These are phyloP conservation scores for Drosophila bipectinata DNA, from an alignment of 1,140 invertebrate genomes.

Conservation along the genomic window DNA sequence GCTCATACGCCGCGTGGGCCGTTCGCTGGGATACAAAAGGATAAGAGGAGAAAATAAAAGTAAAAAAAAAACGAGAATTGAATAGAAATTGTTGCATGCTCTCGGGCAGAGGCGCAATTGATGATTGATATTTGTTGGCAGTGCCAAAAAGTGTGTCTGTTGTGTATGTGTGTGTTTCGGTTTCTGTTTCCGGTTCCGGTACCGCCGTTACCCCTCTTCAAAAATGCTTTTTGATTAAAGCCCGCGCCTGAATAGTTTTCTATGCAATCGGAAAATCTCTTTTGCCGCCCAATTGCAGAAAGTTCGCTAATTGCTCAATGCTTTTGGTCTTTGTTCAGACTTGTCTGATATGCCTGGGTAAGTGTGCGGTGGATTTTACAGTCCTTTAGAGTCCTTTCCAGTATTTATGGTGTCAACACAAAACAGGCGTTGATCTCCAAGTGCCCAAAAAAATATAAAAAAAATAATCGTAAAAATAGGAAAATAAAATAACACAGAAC, in stretches of 20 bases:
- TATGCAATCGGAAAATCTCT: conserved; percentile 57
- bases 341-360: conserved; percentile 38
- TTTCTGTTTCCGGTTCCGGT: not conserved
- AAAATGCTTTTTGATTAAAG: conserved; percentile 65
- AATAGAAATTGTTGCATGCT: conserved; percentile 69
- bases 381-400: not conserved
- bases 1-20: conserved; percentile 55
- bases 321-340: conserved; percentile 27
- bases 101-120: conserved; percentile 42
- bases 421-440: conserved; percentile 36
- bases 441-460: conserved; percentile 21
- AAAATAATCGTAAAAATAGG: conserved; percentile 1
- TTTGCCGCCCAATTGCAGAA: conserved; percentile 35
- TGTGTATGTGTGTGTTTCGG: conserved; percentile 18
- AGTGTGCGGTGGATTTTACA: conserved; percentile 30
- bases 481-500: conserved; percentile 5
- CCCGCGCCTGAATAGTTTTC: conserved; percentile 59
- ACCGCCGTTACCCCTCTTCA: conserved; percentile 8
- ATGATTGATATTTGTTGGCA: conserved; percentile 63
- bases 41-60: conserved; percentile 6
- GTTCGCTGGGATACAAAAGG: conserved; percentile 14
- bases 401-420: conserved; percentile 49
- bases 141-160: conserved; percentile 25
- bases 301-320: conserved; percentile 54
- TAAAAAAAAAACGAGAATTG: conserved; percentile 8